Evolutionary conservation across 1,140 invertebrate genomes (phyloP), one percentile per base, ranked within the genome.

Genomic region (Capitella teleta): DNA sequence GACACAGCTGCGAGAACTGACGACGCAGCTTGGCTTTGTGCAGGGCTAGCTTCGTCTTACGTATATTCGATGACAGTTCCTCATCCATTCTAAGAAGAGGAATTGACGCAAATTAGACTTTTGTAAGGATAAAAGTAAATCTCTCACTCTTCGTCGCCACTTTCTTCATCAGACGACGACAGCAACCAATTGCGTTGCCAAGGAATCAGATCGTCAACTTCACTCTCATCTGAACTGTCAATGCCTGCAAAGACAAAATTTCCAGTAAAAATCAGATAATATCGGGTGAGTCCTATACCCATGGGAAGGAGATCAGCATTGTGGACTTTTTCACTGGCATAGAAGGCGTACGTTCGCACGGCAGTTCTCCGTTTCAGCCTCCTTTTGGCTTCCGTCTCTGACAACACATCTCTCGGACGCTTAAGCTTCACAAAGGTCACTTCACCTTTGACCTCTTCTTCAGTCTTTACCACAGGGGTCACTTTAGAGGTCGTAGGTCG

Each of bases 191-290:
- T 58, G 44, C 61, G 58, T 59, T 70, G 69, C 61, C 61, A 67
- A 40, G 67, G 64, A 56, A 67, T 56, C 43, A 61, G 51, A 41
- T 67, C 60, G 49, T 67, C 67, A 42, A 64, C 60, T 42, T 68
- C 68, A 60, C 61, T 63, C 40, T 66, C 65, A 52, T 71, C 67
- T 45, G 68, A 70, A 42, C 63, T 63, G 60, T 63, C 61, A 44
- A 71, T 47, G 41, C 61, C 70, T 73, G 36, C 25, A 60, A 6
- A n/a, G n/a, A n/a, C n/a, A n/a, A n/a, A n/a, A n/a, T n/a, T n/a
- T n/a, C n/a, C n/a, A n/a, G n/a, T n/a, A n/a, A n/a, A n/a, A n/a
- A n/a, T n/a, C n/a, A n/a, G n/a, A n/a, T n/a, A n/a, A n/a, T n/a
- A n/a, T n/a, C n/a, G n/a, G n/a, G n/a, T n/a, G n/a, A n/a, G n/a